Base-by-base conservation (phyloP, 2,797 vertebrate genomes). In the Echeneis naucrates region DNA sequence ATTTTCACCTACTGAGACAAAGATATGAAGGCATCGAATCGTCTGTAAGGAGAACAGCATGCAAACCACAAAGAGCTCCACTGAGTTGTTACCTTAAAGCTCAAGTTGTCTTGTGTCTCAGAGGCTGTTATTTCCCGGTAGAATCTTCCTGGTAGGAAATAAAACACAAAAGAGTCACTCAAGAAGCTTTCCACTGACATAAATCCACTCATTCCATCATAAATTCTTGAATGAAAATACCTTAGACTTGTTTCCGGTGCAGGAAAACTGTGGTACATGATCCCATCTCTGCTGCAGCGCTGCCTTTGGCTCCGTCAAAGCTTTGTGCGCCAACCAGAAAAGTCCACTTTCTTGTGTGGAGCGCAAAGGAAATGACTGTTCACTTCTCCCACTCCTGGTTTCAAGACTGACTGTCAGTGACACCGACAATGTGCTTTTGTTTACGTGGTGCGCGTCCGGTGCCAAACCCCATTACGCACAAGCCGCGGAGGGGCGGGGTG, bases 361-460 rank as follows among this genome's bases (percentile, higher is more conserved):
- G 55, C 61, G 66, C 32, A 35, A 35, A 65, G 71, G 76, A 57
- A 70, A 60, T 54, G 78, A 74, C 75, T 70, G 72, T 26, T 60
- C 84, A 63, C 77, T 66, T 73, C 75, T 68, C 53, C 54, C 79
- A 56, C 86, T 79, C 63, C 8, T 27, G 47, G 66, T 60, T 51
- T 19, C 21, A 63, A 64, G 76, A 80, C 82, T 91, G 83, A 27
- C 60, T 66, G 72, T 45, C 83, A 62, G 30, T 68, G 65, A 55
- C 82, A 68, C 92, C 87, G 85, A 93, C 96, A 97, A 97, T 96
- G 96, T 97, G 96, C 95, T 96, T 98, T 97, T 98, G 96, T 97
- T 97, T 96, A 96, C 95, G 95, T 51, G 72, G 40, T 51, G 66
- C 94, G 93, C 92, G 90, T 92, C 90, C 89, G 94, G 93, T 93